Percentiles rank a stretch among this genome's conserved stretches.
phyloP scores from a whole-genome alignment of 1,140 invertebrate genomes.

The Rhizoglyphus robini region DNA sequence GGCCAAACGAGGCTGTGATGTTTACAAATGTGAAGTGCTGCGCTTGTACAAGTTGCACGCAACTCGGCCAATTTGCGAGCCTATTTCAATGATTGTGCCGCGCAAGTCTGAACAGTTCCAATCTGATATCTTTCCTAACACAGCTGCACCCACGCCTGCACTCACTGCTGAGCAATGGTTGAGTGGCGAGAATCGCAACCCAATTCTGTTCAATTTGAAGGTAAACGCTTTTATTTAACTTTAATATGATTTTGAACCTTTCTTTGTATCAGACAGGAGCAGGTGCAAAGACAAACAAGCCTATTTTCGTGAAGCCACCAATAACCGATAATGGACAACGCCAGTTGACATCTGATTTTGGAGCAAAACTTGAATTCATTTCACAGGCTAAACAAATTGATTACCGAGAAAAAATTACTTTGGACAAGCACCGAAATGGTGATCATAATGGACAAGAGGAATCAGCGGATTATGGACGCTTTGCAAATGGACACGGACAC shows the following conservation, averaged over 20 bases:
- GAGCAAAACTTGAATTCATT: slow-evolving; percentile 68
- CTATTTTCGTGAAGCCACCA: slow-evolving; percentile 45
- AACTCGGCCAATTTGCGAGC: slow-evolving; percentile 67
- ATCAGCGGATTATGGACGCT: not conserved
- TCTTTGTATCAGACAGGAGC: slow-evolving; percentile 36
- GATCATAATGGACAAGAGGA: not conserved
- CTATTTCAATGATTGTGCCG: slow-evolving; percentile 86
- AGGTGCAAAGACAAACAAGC: slow-evolving; percentile 54
- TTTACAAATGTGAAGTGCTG: slow-evolving; percentile 64
- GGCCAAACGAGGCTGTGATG: slow-evolving; percentile 80
- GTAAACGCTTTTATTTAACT: slow-evolving; percentile 3
- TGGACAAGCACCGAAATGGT: not conserved
- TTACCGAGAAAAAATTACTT: slow-evolving; percentile 48
- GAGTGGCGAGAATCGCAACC: slow-evolving; percentile 60
- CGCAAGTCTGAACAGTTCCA: slow-evolving; percentile 65
- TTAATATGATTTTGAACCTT: not conserved
- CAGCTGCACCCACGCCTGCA: slow-evolving; percentile 61
- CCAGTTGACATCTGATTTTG: slow-evolving; percentile 57
- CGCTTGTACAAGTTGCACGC: slow-evolving; percentile 86
- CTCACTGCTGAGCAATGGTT: slow-evolving; percentile 77
- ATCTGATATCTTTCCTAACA: slow-evolving; percentile 86
- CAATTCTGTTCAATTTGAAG: slow-evolving; percentile 61
- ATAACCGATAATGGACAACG: slow-evolving; percentile 32
- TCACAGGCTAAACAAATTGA: slow-evolving; percentile 65
- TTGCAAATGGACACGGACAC: not conserved